Evolutionary conservation across 1,140 invertebrate species (phyloP).

Genomic region (Apis cerana): DNA sequence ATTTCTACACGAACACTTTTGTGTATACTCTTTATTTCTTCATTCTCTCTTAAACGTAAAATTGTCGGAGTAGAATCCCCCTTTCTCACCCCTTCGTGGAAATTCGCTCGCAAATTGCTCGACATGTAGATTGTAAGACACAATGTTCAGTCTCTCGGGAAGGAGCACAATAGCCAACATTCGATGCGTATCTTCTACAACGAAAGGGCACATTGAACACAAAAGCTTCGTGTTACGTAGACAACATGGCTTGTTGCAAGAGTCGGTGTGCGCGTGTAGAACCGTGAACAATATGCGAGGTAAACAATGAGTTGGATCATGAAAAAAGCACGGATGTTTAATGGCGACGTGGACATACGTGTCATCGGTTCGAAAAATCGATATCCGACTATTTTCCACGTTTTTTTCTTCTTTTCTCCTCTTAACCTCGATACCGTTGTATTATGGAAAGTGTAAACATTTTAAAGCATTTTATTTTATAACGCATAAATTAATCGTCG

Average conservation of each 20-base stretch:
- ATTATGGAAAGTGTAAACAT: background rate
- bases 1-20: no score
- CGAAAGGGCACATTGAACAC: background rate
- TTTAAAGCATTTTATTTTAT: background rate
- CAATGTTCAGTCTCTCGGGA: background rate
- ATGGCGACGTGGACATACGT: slow-evolving; percentile 12
- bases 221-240: background rate
- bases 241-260: background rate
- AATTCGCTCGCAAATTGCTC: background rate
- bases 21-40: background rate
- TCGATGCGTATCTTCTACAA: slow-evolving; percentile 11
- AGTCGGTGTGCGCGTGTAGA: background rate
- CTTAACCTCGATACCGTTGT: slow-evolving; percentile 8
- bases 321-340: slow-evolving; percentile 19
- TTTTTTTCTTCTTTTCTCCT: slow-evolving; percentile 2
- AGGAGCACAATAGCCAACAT: background rate
- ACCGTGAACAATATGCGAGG: slow-evolving; percentile 33
- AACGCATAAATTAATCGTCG: background rate
- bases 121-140: background rate
- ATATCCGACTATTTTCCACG: slow-evolving; percentile 15
- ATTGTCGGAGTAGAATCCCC: background rate
- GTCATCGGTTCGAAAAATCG: slow-evolving; percentile 31
- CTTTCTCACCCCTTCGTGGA: background rate
- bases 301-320: slow-evolving; percentile 29
- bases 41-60: no score